Percentiles rank a stretch among this genome's conserved stretches.
Evolutionary conservation across 2,888 invertebrate species (phyloP).

Genomic region (Sisyra terminalis): DNA sequence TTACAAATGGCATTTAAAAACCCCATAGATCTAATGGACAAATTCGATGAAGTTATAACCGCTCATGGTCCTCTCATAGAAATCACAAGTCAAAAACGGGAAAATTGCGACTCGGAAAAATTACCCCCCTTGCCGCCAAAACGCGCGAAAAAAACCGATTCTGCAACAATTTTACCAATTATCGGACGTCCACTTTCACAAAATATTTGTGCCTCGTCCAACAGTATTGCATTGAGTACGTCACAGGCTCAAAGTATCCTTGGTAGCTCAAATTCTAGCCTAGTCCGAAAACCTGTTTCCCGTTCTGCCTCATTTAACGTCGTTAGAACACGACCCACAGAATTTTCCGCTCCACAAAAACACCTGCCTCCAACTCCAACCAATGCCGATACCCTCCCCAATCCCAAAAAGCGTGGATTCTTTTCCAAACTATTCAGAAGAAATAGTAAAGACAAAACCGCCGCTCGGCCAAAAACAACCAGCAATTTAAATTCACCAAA

Average conservation of each 20-base stretch:
- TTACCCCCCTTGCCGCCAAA: slow-evolving; percentile 71
- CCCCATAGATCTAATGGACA: slow-evolving; percentile 36
- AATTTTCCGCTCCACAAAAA: slow-evolving; percentile 29
- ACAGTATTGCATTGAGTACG: slow-evolving; percentile 14
- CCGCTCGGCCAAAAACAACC: slow-evolving; percentile 12
- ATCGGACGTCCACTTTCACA: slow-evolving; percentile 13
- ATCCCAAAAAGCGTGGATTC: slow-evolving; percentile 41
- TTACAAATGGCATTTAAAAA: slow-evolving; percentile 75
- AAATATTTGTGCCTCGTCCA: slow-evolving; percentile 12
- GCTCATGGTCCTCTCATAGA: slow-evolving; percentile 28
- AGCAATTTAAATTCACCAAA: slow-evolving; percentile 7
- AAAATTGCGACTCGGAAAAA: slow-evolving; percentile 33
- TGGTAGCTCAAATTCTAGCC: slow-evolving; percentile 15
- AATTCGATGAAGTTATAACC: slow-evolving; percentile 38
- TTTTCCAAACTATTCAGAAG: slow-evolving; percentile 46
- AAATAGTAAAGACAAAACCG: slow-evolving; percentile 31
- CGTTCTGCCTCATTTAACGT: slow-evolving; percentile 21
- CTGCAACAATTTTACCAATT: slow-evolving; percentile 24
- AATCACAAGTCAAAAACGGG: slow-evolving; percentile 31
- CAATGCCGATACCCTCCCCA: slow-evolving; percentile 26
- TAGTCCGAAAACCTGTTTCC: slow-evolving; percentile 15
- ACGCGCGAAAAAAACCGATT: slow-evolving; percentile 42
- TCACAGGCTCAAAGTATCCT: slow-evolving; percentile 16
- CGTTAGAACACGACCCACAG: slow-evolving; percentile 14
- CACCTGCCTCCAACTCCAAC: slow-evolving; percentile 35